phyloP scores from a whole-genome alignment of 2,113 vertebrate genomes.

The Esox niger region DNA sequence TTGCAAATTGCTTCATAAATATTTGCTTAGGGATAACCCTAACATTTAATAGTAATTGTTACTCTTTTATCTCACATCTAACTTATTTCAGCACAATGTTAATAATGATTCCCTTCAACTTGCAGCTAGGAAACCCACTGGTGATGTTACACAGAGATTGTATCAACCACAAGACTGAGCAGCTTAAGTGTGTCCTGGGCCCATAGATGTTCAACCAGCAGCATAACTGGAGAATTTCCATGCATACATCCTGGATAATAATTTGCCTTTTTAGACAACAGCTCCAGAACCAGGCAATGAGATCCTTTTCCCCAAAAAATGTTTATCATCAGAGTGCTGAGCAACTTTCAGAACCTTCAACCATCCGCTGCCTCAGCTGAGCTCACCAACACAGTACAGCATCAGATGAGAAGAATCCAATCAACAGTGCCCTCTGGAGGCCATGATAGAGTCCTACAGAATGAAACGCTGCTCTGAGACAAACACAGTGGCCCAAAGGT shows the following conservation, averaged over 20 bases:
- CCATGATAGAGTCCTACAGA: too few species aligned
- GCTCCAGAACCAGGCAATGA: conserved; percentile 57
- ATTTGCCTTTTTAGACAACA: conserved; percentile 45
- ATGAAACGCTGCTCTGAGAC: too few species aligned
- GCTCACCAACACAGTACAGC: conserved; percentile 30
- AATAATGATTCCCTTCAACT: conserved; percentile 14
- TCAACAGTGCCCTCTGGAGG: too few species aligned
- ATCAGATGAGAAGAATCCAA: conserved; percentile 28
- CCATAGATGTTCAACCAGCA: conserved; percentile 39
- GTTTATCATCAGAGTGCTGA: too few species aligned
- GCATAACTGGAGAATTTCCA: conserved; percentile 51
- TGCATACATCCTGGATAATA: conserved; percentile 49
- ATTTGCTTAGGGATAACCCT: too few species aligned
- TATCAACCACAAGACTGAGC: conserved; percentile 71
- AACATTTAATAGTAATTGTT: too few species aligned
- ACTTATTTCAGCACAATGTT: conserved; percentile 1
- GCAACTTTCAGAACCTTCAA: conserved; percentile 29
- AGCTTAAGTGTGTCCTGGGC: conserved; percentile 47
- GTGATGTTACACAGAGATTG: conserved; percentile 65
- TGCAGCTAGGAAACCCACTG: conserved; percentile 56
- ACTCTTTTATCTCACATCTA: background rate
- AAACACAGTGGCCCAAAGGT: too few species aligned
- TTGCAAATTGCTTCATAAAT: background rate
- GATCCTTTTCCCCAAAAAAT: conserved; percentile 5
- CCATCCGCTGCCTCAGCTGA: conserved; percentile 40